These are phyloP conservation scores for Chaetodon trifascialis DNA, from an alignment of 2,113 vertebrate species.

Conservation along the genomic window DNA sequence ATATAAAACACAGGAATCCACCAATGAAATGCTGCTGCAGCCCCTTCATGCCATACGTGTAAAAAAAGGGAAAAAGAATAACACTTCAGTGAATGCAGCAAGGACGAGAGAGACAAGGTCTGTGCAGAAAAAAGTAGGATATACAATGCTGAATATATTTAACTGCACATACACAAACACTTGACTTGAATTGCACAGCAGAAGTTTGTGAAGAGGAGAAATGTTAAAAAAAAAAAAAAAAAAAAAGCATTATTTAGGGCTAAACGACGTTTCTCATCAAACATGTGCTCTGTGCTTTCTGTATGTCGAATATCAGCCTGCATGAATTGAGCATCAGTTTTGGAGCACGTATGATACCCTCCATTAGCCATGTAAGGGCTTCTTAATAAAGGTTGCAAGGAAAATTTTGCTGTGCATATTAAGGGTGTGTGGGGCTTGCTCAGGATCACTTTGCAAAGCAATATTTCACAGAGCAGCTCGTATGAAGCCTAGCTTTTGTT, in stretches of 20 bases:
- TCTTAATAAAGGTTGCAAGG: conserved; percentile 66
- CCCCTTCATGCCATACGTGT: background rate
- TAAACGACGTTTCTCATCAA: conserved; percentile 17
- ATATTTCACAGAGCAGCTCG: conserved; percentile 64
- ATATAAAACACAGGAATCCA: background rate
- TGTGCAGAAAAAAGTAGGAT: background rate
- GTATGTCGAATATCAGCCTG: background rate
- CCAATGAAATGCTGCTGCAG: background rate
- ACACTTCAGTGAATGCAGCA: background rate
- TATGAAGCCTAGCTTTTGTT: conserved; percentile 66
- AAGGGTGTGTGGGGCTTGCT: conserved; percentile 31
- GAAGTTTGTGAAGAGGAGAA: too few relatives aligned
- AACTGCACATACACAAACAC: too few relatives aligned
- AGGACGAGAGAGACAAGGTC: too few relatives aligned
- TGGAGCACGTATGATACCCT: conserved; percentile 25
- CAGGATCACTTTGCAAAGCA: conserved; percentile 54
- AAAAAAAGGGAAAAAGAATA: background rate
- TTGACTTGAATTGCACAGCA: too few relatives aligned
- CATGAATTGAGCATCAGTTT: conserved; percentile 4
- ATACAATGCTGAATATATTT: background rate
- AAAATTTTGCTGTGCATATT: conserved; percentile 35
- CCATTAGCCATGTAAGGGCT: conserved; percentile 54
- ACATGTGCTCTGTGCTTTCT: background rate
- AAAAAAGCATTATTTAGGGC: background rate
- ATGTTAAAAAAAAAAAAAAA: too few relatives aligned